Base-by-base conservation (phyloP, 35 echinoderm and acorn worm species). In the Apostichopus japonicus region DNA sequence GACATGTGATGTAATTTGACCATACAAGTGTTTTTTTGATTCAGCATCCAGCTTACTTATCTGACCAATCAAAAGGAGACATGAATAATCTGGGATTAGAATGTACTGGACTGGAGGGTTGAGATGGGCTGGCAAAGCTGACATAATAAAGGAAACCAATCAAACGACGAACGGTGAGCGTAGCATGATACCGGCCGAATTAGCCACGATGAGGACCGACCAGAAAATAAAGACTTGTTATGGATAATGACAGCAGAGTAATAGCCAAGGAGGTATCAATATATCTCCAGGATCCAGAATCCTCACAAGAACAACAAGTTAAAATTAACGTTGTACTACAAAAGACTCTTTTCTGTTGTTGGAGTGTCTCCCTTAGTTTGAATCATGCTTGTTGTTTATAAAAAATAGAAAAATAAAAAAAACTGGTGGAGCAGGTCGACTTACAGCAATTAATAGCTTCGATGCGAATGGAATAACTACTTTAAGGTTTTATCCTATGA, bases 171-270 rank as follows among this genome's bases (percentile, higher is more conserved):
- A 75, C n/a, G 71, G 0, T 13, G 13, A 75, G 71, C 71, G n/a
- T 75, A 19, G 17, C 17, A 75, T 75, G 71, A 75, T 75, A 75
- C 21, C 21, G 6, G 16, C 13, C 71, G 4, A 75, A 5, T 75
- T 75, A 75, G 6, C 71, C 5, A 21, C n/a, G 71, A 19, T 75
- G 17, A 75, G 15, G 71, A 6, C 13, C n/a, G 71, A 75, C 71
- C 71, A 24, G n/a, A 19, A 24, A 61, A 75, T 24, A n/a, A 19
- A 19, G 11, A 10, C 11, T 19, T 67, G 17, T 67, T 19, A n/a
- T 75, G 71, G 71, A 75, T n/a, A 75, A 75, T 75, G 71, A 75
- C 71, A 75, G 71, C 14, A n/a, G 5, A 75, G n/a, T 75, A 75
- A 75, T 21, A 75, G 5, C 17, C 71, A 6, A 75, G 6, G 1